Evolutionary conservation across 2,888 invertebrate genomes (phyloP).

Genomic region (Embidobia sp.): DNA sequence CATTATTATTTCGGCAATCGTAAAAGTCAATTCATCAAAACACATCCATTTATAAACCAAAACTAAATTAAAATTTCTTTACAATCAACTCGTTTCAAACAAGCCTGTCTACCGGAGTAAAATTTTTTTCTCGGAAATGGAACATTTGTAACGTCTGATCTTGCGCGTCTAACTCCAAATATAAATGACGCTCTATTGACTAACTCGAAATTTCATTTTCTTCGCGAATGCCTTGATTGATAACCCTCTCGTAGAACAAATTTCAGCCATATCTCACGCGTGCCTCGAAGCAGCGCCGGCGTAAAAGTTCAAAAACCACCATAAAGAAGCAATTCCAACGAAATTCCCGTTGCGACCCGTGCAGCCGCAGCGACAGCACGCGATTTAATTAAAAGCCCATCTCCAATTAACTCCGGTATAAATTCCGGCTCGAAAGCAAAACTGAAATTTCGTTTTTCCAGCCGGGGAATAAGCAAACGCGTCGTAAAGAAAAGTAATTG

Average conservation of each 20-base stretch:
- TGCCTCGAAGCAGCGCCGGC: no score
- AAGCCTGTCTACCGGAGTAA: no score
- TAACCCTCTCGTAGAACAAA: conserved; percentile 33
- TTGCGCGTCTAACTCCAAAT: conserved; percentile 1
- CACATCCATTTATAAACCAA: no score
- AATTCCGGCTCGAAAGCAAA: conserved; percentile 8
- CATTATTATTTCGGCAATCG: no score
- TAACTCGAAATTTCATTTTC: conserved; percentile 38
- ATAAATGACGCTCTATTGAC: conserved; percentile 36
- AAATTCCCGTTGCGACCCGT: no score
- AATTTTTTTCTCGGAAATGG: conserved; percentile 34
- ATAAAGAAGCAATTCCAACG: neutral
- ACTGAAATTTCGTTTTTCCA: conserved; percentile 16
- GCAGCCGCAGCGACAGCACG: no score
- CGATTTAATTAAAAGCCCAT: conserved; percentile 35
- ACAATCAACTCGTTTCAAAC: no score
- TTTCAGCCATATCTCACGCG: conserved; percentile 33
- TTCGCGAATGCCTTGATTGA: conserved; percentile 47
- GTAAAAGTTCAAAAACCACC: neutral
- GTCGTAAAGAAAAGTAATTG: conserved; percentile 46
- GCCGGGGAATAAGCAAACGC: conserved; percentile 24
- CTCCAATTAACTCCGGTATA: conserved; percentile 16
- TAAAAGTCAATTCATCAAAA: no score
- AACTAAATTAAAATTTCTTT: no score
- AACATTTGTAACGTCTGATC: conserved; percentile 36